phyloP scores from a whole-genome alignment of 2,113 vertebrate species.

The Phoenicopterus ruber region DNA sequence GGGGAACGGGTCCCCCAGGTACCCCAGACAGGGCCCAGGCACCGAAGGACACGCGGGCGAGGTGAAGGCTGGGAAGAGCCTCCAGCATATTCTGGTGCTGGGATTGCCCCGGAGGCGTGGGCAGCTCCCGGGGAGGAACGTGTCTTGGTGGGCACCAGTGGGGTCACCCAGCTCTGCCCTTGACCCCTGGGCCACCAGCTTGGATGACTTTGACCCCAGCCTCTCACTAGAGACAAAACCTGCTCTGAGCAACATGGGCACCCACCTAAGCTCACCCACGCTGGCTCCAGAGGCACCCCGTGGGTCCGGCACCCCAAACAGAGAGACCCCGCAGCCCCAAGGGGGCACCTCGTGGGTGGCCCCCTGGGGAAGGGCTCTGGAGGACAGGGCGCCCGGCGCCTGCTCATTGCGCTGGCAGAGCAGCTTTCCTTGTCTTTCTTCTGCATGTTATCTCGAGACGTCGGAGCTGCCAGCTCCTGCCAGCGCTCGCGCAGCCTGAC shows the following conservation, averaged over 20 bases:
- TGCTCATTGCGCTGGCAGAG: neutral
- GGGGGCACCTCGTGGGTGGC: neutral
- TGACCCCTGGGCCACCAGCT: neutral
- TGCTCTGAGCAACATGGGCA: neutral
- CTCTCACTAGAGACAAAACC: neutral
- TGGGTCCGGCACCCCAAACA: rapidly evolving
- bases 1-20: neutral
- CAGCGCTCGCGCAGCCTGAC: constrained; percentile 18
- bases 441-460: neutral
- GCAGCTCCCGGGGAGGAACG: neutral
- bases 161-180: neutral
- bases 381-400: rapidly evolving
- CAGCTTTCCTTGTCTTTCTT: neutral
- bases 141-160: rapidly evolving
- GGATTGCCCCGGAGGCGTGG: neutral
- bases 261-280: neutral
- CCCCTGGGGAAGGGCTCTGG: neutral
- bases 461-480: constrained; percentile 52
- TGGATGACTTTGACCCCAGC: rapidly evolving
- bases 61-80: neutral
- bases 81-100: rapidly evolving
- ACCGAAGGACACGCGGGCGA: rapidly evolving
- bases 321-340: rapidly evolving
- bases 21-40: neutral
- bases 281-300: neutral